Percentiles rank a stretch among this genome's conserved stretches.
phyloP scores from a whole-genome alignment of 2,113 vertebrate species.

The Dascyllus trimaculatus region DNA sequence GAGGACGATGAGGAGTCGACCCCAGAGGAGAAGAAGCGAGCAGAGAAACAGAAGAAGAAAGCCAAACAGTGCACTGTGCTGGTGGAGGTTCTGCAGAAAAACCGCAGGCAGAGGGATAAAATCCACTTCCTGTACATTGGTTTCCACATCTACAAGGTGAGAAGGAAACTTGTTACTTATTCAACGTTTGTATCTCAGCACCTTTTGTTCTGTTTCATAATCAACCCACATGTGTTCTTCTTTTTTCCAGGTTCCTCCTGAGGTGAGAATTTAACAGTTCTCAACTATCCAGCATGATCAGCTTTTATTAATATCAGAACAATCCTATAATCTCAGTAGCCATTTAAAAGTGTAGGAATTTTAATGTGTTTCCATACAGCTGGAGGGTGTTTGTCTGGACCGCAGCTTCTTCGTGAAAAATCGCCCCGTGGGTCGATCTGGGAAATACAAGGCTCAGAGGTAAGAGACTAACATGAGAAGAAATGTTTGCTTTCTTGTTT shows the following conservation, averaged over 20 bases:
- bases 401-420: constrained; percentile 81
- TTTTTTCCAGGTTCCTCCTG: constrained; percentile 76
- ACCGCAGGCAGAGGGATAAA: constrained; percentile 77
- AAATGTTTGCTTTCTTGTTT: background rate
- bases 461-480: constrained; percentile 33
- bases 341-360: background rate
- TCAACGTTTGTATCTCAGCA: background rate
- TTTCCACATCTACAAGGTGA: constrained; percentile 86
- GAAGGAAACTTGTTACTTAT: background rate
- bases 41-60: constrained; percentile 65
- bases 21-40: constrained; percentile 39
- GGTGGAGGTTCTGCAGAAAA: constrained; percentile 86
- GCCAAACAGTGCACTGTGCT: constrained; percentile 79
- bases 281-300: background rate
- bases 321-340: background rate
- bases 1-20: constrained; percentile 42
- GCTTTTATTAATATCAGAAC: background rate
- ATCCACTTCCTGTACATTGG: constrained; percentile 78
- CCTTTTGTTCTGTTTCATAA: background rate
- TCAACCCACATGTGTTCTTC: constrained; percentile 8
- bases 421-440: constrained; percentile 78
- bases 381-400: constrained; percentile 73
- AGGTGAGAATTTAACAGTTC: constrained; percentile 62
- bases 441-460: constrained; percentile 80
- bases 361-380: constrained; percentile 47